Conservation (phyloP, 2,797 vertebrate genomes). For the Xenops minutus region DNA sequence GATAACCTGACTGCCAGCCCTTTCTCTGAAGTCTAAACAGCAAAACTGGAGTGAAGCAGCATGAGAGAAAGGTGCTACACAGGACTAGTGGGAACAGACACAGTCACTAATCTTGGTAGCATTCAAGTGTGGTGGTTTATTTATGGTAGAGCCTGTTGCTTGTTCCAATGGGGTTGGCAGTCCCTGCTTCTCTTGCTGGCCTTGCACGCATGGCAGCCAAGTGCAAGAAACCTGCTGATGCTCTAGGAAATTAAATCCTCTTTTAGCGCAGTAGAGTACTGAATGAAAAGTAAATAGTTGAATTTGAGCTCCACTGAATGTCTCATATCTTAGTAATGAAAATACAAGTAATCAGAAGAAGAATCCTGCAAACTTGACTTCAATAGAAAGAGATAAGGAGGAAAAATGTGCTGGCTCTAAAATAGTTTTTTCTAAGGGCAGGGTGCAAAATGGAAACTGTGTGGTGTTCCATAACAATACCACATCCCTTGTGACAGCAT, state of each 20-base stretch:
- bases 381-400: not conserved
- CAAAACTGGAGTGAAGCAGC: not conserved
- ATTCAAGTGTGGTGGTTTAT: not conserved
- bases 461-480: not conserved
- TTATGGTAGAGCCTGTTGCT: not conserved
- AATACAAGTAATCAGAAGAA: not conserved
- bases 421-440: not conserved
- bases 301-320: not conserved
- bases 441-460: not conserved
- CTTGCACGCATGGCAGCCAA: not conserved
- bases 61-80: not conserved
- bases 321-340: not conserved
- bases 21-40: not conserved
- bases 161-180: not conserved
- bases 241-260: not conserved
- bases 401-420: not conserved
- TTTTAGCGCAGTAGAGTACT: not conserved
- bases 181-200: not conserved
- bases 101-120: not conserved
- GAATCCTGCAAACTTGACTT: not conserved
- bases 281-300: not conserved
- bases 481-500: not conserved
- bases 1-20: not conserved
- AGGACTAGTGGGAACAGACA: not conserved
- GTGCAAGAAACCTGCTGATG: not conserved